Evolutionary conservation across 2,113 vertebrate species (phyloP).

Genomic region (Passer domesticus): DNA sequence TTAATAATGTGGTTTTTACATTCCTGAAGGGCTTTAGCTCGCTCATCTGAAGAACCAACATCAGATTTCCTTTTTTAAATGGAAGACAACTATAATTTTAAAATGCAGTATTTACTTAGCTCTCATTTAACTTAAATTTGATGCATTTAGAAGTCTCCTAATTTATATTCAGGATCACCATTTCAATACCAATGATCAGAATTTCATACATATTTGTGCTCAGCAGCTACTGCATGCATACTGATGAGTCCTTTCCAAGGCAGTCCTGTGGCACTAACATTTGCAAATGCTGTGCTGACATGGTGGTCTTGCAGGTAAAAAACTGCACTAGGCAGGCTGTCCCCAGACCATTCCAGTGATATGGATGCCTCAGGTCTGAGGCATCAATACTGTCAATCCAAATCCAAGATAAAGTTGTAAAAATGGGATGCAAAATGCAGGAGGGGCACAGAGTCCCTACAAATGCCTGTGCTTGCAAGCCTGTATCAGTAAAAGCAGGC

Average conservation of each 20-base stretch:
- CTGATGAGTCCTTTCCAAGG: constrained; percentile 19
- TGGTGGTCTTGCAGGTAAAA: neutral
- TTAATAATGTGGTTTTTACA: constrained; percentile 14
- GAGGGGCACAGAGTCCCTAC: neutral
- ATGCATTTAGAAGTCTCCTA: neutral
- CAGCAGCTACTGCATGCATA: constrained; percentile 27
- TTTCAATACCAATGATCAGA: constrained; percentile 46
- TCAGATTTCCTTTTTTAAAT: constrained; percentile 1
- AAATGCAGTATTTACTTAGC: constrained; percentile 12
- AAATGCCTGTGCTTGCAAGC: neutral
- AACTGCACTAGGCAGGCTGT: neutral
- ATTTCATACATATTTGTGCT: constrained; percentile 62
- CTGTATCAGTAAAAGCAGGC: neutral
- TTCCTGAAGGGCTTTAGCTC: neutral
- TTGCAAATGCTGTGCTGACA: neutral
- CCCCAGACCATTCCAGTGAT: neutral
- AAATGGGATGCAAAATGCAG: neutral
- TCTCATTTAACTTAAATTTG: neutral
- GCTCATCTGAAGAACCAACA: neutral
- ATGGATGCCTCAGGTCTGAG: neutral
- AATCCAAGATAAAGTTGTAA: neutral
- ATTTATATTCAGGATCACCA: constrained; percentile 54
- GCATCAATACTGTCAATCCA: neutral
- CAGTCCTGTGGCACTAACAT: neutral
- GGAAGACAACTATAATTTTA: neutral